Evolutionary conservation across 2,113 vertebrate species (phyloP).

Genomic region (Etheostoma cragini): DNA sequence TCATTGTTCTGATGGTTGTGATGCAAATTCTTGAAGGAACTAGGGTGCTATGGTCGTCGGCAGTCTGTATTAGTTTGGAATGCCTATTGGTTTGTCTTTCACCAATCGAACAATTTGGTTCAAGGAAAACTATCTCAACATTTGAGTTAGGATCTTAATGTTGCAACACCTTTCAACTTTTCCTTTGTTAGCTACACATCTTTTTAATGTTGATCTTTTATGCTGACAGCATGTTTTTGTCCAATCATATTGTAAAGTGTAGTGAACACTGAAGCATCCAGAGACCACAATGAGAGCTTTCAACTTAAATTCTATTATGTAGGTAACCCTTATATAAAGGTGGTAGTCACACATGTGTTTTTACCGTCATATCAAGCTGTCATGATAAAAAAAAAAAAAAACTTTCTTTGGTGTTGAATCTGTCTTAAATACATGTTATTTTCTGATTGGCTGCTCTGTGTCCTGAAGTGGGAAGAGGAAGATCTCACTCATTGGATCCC

Average conservation of each 20-base stretch:
- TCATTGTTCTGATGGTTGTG: no score
- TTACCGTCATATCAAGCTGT: background rate
- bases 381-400: background rate
- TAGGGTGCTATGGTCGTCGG: no score
- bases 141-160: no score
- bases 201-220: background rate
- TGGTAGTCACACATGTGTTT: background rate
- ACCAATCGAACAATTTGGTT: no score
- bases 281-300: no score
- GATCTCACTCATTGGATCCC: slow-evolving; percentile 83
- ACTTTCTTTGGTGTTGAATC: background rate
- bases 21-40: no score
- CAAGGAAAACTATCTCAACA: no score
- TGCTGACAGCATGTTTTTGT: background rate
- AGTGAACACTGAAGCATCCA: background rate
- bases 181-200: background rate
- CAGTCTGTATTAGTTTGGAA: no score
- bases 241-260: background rate
- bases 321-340: background rate
- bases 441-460: slow-evolving; percentile 32
- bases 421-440: background rate
- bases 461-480: slow-evolving; percentile 88
- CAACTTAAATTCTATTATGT: background rate
- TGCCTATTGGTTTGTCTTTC: no score
- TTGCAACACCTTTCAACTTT: background rate